A percentile compares a stretch with the other conserved stretches of the same genome.
Evolutionary conservation across 2,113 vertebrate species (phyloP).

Genomic region (Clinocottus analis): DNA sequence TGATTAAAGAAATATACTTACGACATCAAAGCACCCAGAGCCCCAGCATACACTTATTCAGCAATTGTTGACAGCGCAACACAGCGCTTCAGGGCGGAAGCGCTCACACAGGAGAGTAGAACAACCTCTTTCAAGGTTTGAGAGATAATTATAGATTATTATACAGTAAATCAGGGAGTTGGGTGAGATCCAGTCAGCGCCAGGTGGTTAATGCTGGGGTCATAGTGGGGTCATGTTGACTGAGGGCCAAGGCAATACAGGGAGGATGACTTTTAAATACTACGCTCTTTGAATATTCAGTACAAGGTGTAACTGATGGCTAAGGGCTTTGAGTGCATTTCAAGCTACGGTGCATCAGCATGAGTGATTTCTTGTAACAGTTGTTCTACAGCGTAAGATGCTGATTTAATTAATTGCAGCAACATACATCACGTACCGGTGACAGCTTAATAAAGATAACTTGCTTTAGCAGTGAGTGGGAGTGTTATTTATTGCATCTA

Average conservation of each 20-base stretch:
- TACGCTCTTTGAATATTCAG: constrained; percentile 50
- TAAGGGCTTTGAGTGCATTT: constrained; percentile 9
- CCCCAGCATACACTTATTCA: constrained; percentile 49
- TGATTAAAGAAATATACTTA: constrained; percentile 70
- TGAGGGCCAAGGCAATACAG: constrained; percentile 41
- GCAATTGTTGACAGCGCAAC: constrained; percentile 54
- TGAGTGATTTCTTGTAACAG: constrained; percentile 14
- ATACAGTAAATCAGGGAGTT: constrained; percentile 45
- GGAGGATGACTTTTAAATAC: constrained; percentile 58
- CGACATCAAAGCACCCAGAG: constrained; percentile 52
- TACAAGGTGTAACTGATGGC: constrained; percentile 11
- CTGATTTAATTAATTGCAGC: constrained; percentile 22
- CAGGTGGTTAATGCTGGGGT: constrained; percentile 57
- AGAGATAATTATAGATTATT: constrained; percentile 73
- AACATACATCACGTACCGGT: constrained; percentile 3
- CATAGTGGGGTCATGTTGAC: constrained; percentile 51
- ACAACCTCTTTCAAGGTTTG: constrained; percentile 61
- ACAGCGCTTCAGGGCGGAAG: constrained; percentile 45
- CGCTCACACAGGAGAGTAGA: constrained; percentile 36
- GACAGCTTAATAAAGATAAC: constrained; percentile 10
- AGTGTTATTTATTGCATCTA: background rate
- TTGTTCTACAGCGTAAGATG: constrained; percentile 9
- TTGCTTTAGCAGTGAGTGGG: background rate
- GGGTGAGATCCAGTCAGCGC: constrained; percentile 38
- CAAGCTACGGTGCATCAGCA: background rate